Evolutionary conservation across 2,888 invertebrate genomes (phyloP).

Genomic region (Pinctada fucata): DNA sequence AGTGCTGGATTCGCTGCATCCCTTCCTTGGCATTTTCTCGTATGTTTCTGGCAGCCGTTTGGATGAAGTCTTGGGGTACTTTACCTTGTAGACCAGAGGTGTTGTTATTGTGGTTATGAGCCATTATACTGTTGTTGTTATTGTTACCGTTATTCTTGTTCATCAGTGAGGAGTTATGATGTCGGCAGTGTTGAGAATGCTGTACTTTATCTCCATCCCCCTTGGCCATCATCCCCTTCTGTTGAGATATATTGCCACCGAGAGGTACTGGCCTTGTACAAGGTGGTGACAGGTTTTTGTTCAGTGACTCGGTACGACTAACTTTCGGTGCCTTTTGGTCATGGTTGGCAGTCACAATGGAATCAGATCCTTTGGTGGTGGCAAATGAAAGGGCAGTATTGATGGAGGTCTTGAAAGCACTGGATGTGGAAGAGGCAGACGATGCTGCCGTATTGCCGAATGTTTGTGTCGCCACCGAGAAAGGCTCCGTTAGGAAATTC

Average conservation of each 20-base stretch:
- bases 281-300: conserved; percentile 49
- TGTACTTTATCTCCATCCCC: conserved; percentile 42
- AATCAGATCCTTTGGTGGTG: conserved; percentile 49
- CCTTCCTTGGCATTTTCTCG: conserved; percentile 49
- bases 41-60: conserved; percentile 45
- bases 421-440: conserved; percentile 53
- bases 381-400: conserved; percentile 46
- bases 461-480: conserved; percentile 43
- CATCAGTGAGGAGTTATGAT: conserved; percentile 39
- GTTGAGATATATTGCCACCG: conserved; percentile 62
- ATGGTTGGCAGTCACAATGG: conserved; percentile 35
- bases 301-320: conserved; percentile 14
- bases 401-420: conserved; percentile 61
- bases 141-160: conserved; percentile 41
- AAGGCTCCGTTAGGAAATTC: conserved; percentile 52
- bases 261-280: conserved; percentile 67
- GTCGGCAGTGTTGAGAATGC: conserved; percentile 55
- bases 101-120: conserved; percentile 53
- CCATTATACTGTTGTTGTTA: conserved; percentile 48
- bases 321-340: conserved; percentile 38
- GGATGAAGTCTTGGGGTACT: conserved; percentile 50
- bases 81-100: conserved; percentile 38
- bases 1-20: conserved; percentile 51
- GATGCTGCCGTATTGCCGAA: conserved; percentile 44
- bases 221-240: conserved; percentile 16